Base-by-base conservation (phyloP, 2,113 vertebrate genomes). In the Acanthisitta chloris region DNA sequence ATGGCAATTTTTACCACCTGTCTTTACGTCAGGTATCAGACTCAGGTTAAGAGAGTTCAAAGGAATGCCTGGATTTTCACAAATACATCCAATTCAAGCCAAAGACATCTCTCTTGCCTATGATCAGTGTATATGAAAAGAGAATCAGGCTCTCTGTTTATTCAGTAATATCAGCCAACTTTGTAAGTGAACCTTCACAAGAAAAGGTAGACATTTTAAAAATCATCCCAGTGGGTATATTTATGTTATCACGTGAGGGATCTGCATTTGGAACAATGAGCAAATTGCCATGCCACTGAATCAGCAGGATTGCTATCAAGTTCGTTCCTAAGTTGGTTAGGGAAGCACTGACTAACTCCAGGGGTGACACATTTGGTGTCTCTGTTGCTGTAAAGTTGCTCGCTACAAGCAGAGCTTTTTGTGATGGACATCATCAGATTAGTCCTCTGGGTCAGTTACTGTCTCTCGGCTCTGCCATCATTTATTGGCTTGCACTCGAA, bases 341-440 rank as follows among this genome's bases (percentile, higher is more conserved):
- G 55, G 64, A 83, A 80, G 40, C 48, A 79, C 72, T 96, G 94
- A 94, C 79, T 96, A 93, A 83, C 72, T 74, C 62, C 40, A 83
- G 28, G 77, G 55, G 54, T 76, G 92, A 88, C 79, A 73, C 87
- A 83, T 81, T 90, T 4, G 1, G 17, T 74, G 40, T 48, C 25
- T 77, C 26, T 79, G 87, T 74, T 76, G 57, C 26, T 42, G 11
- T 52, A 11, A 55, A 57, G 31, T 33, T 84, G 61, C 26, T 72
- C n/a, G 61, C 33, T 72, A n/a, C 49, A 62, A 85, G 49, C 31
- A 58, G 42, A 82, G 65, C 14, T 45, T 57, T 77, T 66, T 54
- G 12, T 61, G 76, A 54, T 67, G 61, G 69, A 34, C 88, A 86
- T 78, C n/a, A 46, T 62, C 38, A 64, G 38, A 38, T 71, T 31